Base-by-base conservation (phyloP, 2,888 invertebrate species). In the Euclidia mi region DNA sequence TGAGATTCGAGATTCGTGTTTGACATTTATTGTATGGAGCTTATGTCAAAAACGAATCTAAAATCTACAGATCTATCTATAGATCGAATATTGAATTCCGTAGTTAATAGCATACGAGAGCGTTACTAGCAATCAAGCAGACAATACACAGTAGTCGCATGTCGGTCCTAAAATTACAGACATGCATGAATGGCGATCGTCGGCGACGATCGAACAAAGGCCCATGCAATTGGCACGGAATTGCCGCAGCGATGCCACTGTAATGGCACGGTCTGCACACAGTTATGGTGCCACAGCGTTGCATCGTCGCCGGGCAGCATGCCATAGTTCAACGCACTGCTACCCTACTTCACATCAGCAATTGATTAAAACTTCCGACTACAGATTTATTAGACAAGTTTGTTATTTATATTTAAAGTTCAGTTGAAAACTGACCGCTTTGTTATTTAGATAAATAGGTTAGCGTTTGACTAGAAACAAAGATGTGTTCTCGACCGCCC, bases 261-360 rank as follows among this genome's bases (percentile, higher is more conserved):
- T 31, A 53, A 64, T 69, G 69, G 57, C 72, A 60, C 72, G 56
- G 43, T 48, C 38, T 48, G 65, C 63, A 49, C 60, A 65, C 55
- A 78, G 74, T 74, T 78, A 76, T 76, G 65, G 76, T 74, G 79
- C 70, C 75, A 79, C 76, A 71, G 70, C 70, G 71, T 84, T 84
- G 84, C 86, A 83, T 65, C 65, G 62, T 53, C 40, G 46, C 50
- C 81, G 82, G 86, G 88, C 89, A 87, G 60, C 56, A 77, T 84
- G 89, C 88, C 84, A 87, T 69, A 78, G 86, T 84, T 86, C 89
- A 82, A 71, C 75, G 78, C 76, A 75, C 65, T 58, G 49, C 55
- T 74, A 68, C 59, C 68, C 65, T 53, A 72, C 55, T 75, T 65
- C 46, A 46, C 61, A 65, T 69, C 72, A 56, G 55, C 52, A 79